Conservation (phyloP, 2,797 vertebrate species). For the Malacoctenus gilli region DNA sequence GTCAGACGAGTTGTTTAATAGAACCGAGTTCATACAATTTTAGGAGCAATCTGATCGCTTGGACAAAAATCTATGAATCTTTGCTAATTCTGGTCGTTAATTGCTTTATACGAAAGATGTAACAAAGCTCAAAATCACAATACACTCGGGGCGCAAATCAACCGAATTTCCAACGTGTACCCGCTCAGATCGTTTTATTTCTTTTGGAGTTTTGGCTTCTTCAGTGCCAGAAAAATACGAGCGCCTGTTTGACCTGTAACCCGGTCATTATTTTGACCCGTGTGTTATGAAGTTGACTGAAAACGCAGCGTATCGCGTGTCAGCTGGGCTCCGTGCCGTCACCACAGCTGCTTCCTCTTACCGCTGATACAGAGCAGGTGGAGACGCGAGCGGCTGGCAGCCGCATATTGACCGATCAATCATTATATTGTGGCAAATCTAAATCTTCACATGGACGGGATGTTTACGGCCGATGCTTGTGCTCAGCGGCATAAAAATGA, state of each 20-base stretch:
- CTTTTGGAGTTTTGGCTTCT: too few species aligned
- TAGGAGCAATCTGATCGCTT: too few species aligned
- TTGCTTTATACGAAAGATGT: too few species aligned
- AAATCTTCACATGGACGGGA: constrained; percentile 27
- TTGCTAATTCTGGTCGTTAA: too few species aligned
- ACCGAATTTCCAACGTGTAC: too few species aligned
- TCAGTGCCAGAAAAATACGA: constrained; percentile 30
- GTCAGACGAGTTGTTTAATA: too few species aligned
- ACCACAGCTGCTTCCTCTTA: constrained; percentile 71
- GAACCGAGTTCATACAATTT: too few species aligned
- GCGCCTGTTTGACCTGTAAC: constrained; percentile 30
- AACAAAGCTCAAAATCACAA: too few species aligned
- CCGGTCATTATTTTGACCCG: constrained; percentile 35
- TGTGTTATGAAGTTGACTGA: constrained; percentile 45
- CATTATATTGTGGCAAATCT: constrained; percentile 31
- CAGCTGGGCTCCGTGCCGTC: constrained; percentile 44
- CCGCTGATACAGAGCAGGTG: constrained; percentile 60
- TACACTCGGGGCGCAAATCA: too few species aligned
- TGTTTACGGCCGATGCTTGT: constrained; percentile 7
- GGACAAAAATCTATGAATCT: too few species aligned
- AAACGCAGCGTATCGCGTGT: constrained; percentile 54
- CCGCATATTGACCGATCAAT: constrained; percentile 52
- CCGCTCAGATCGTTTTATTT: too few species aligned
- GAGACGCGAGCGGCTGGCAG: constrained; percentile 29
- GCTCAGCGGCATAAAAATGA: constrained; percentile 6